Base-by-base conservation (phyloP, 1,140 invertebrate species). In the Bradynema listronoti region DNA sequence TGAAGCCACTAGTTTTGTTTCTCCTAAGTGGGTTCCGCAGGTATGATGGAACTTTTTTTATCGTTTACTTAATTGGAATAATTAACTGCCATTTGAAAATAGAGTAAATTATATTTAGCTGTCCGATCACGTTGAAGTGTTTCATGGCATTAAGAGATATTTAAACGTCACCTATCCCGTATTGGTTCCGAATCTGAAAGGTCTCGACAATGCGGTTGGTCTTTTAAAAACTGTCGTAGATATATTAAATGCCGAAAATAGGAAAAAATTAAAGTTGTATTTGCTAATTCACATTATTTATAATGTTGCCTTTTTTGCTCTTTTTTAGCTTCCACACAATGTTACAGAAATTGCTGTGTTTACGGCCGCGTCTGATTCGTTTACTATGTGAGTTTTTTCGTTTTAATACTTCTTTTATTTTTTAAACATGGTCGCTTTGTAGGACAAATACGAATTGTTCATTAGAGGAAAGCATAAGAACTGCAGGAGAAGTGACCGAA, bases 1-100 rank as follows among this genome's bases (percentile, higher is more conserved):
- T 69, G 94, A 99, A 83, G 88, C 86, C 1, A 94, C 93, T 3
- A 88, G 91, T 80, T 97, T 96, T 82, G 94, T 98, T 0, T 96
- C 92, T 61, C 87, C 91, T 9, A 95, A 96, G 84, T 96, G 92
- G 93, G 85, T 98, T 9, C 93, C 93, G 22, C 84, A 84, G 76
- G 78, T 82, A 19, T 27, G 16, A n/a, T n/a, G n/a, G n/a, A n/a
- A n/a, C n/a, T n/a, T n/a, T n/a, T n/a, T n/a, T n/a, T n/a, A n/a
- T n/a, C n/a, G n/a, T n/a, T n/a, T n/a, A n/a, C n/a, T n/a, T n/a
- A n/a, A n/a, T n/a, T n/a, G n/a, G n/a, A n/a, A n/a, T n/a, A n/a
- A n/a, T n/a, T n/a, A n/a, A n/a, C n/a, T n/a, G n/a, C n/a, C n/a
- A n/a, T n/a, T n/a, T n/a, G n/a, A n/a, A n/a, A n/a, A n/a, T n/a